Base-by-base conservation (phyloP, 64 coral and sea anemone species). In the Montipora foliosa region DNA sequence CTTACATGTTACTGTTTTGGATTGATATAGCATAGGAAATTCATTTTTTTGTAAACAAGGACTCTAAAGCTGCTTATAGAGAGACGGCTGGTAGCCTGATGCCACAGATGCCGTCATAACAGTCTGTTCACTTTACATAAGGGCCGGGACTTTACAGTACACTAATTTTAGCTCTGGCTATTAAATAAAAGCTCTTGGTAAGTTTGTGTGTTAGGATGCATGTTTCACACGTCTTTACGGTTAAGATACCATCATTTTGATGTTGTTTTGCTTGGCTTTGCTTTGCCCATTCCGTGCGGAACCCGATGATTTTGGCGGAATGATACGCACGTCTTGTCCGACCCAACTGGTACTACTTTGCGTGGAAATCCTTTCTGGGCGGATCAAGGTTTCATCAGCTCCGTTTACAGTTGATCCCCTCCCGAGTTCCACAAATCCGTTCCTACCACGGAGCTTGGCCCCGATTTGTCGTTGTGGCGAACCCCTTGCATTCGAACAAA, bases 271-370 rank as follows among this genome's bases (percentile, higher is more conserved):
- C 14, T 64, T 11, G 9, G 61, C 19, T 86, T 86, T 70, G 44
- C 17, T 20, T 13, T 17, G 8, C 16, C 57, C 62, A 71, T 67
- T 49, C 2, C 62, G 44, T 71, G 64, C 37, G 37, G 37, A 15
- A 19, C 62, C 20, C 2, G 66, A 51, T n/a, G 64, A 84, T 49
- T 67, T 86, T 49, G 82, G 66, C n/a, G 62, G 82, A 1, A 67
- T 64, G 15, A 86, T 49, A 4, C 62, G 62, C 48, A 86, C 48
- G 11, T 86, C 82, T 10, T 86, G 82, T 49, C 82, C 82, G 20
- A 86, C 82, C 82, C 82, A 86, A 70, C 59, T 22, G 44, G 12
- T 71, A 17, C 13, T 49, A 6, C 44, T 46, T 50, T 49, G 62
- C 2, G 68, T 3, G n/a, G 82, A 71, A 71, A 71, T 68, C 46